Conservation (phyloP, 2,888 invertebrate species). For the Urechis unicinctus region DNA sequence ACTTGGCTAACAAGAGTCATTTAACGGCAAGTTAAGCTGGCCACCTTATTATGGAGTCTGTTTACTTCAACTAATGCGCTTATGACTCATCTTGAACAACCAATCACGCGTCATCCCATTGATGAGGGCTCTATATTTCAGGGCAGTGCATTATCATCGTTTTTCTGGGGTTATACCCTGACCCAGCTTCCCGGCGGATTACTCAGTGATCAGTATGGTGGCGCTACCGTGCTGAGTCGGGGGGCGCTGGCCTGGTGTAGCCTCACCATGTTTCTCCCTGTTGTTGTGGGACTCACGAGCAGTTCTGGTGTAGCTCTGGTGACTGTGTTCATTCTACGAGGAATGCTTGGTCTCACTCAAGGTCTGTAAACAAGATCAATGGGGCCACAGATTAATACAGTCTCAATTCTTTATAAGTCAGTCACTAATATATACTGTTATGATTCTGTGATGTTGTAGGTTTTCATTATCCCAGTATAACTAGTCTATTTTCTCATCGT, state of each 20-base stretch:
- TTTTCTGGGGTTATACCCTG: conserved; percentile 69
- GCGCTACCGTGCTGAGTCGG: conserved; percentile 60
- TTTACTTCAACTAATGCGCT: too few species aligned
- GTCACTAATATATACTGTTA: neutral
- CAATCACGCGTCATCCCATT: too few species aligned
- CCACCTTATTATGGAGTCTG: too few species aligned
- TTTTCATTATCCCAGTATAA: conserved; percentile 66
- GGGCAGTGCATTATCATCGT: conserved; percentile 65
- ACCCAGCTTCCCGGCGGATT: conserved; percentile 56
- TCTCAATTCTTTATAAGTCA: neutral
- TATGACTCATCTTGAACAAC: too few species aligned
- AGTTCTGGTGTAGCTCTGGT: too few species aligned
- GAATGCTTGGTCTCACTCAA: too few species aligned
- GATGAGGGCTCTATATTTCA: too few species aligned
- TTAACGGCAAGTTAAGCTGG: too few species aligned
- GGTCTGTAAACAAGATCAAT: too few species aligned
- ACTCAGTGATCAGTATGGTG: conserved; percentile 57
- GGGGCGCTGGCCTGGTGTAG: conserved; percentile 56
- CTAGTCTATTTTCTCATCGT: conserved; percentile 63
- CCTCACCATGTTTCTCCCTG: conserved; percentile 46
- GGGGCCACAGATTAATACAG: too few species aligned
- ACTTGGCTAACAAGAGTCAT: too few species aligned
- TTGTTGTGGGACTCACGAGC: neutral
- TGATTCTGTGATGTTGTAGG: conserved; percentile 43
- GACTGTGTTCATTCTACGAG: too few species aligned